Conservation (phyloP, 2,888 invertebrate genomes). For the Heliconius ismenius region DNA sequence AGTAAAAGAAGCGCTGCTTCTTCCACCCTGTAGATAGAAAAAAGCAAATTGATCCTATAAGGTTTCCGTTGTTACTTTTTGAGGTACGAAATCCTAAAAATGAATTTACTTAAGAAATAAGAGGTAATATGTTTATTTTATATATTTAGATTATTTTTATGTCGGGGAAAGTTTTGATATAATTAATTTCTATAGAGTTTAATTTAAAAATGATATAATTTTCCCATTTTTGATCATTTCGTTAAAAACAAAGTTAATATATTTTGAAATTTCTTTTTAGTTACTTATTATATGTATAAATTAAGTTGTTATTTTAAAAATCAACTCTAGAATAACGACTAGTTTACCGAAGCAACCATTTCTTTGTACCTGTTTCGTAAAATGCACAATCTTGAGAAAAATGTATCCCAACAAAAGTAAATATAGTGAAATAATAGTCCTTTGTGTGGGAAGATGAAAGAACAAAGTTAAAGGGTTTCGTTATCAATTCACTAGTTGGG, state of each 20-base stretch:
- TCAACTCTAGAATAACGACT: neutral
- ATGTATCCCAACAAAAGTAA: neutral
- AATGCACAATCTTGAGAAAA: neutral
- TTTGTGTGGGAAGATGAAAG: slow-evolving; percentile 27
- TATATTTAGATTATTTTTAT: too few relatives aligned
- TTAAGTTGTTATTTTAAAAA: neutral
- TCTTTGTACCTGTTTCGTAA: neutral
- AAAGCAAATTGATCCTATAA: neutral
- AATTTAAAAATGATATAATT: neutral
- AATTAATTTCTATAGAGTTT: neutral
- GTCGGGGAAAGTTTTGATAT: neutral
- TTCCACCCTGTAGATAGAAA: too few relatives aligned
- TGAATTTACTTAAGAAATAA: too few relatives aligned
- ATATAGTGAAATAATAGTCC: slow-evolving; percentile 15
- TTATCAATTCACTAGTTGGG: slow-evolving; percentile 11
- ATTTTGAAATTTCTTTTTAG: neutral
- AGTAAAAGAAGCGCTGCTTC: too few relatives aligned
- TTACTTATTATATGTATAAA: neutral
- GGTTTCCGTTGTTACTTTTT: too few relatives aligned
- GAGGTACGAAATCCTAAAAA: too few relatives aligned
- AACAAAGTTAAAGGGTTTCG: slow-evolving; percentile 23
- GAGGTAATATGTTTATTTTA: too few relatives aligned
- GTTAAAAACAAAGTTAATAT: neutral
- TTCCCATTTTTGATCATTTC: neutral
- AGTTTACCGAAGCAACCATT: neutral